Evolutionary conservation across 2,113 vertebrate species (phyloP).

Genomic region (Redunca redunca): DNA sequence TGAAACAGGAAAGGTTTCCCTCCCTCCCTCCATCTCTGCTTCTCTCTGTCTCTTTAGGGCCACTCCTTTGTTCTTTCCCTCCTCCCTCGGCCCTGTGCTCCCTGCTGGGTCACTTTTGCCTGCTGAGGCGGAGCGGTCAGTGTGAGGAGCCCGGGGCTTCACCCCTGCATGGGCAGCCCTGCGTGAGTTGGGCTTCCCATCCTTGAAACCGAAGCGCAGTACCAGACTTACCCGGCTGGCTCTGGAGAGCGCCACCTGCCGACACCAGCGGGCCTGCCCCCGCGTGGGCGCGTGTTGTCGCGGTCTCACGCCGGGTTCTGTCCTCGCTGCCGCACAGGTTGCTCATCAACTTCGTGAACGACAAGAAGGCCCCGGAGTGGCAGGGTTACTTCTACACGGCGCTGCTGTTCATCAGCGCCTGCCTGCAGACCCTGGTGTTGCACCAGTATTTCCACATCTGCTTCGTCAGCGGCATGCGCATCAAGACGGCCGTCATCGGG

Average conservation of each 20-base stretch:
- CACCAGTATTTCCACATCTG: conserved; percentile 98
- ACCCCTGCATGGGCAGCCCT: accelerated
- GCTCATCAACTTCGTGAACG: conserved; percentile 89
- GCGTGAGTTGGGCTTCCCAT: accelerated
- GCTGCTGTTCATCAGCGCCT: conserved; percentile 89
- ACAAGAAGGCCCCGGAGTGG: conserved; percentile 88
- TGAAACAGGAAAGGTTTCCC: too few species aligned
- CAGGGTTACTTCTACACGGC: conserved; percentile 93
- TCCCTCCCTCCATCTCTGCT: neutral
- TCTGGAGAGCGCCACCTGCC: accelerated
- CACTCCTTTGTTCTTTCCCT: accelerated
- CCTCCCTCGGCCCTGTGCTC: neutral
- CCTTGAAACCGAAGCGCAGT: accelerated
- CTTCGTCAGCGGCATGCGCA: conserved; percentile 95
- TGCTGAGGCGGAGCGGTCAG: neutral
- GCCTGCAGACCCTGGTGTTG: conserved; percentile 92
- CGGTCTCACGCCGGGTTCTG: neutral
- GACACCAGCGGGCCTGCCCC: neutral
- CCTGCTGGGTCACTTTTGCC: neutral
- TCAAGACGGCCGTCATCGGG: conserved; percentile 93
- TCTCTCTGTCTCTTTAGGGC: neutral
- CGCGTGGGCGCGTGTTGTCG: accelerated
- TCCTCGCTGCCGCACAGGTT: conserved; percentile 77
- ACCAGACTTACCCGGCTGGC: accelerated
- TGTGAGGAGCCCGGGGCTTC: neutral